Percentiles rank a stretch among this genome's conserved stretches.
Conservation (phyloP, 2,113 vertebrate genomes). For the Myotis yumanensis region DNA sequence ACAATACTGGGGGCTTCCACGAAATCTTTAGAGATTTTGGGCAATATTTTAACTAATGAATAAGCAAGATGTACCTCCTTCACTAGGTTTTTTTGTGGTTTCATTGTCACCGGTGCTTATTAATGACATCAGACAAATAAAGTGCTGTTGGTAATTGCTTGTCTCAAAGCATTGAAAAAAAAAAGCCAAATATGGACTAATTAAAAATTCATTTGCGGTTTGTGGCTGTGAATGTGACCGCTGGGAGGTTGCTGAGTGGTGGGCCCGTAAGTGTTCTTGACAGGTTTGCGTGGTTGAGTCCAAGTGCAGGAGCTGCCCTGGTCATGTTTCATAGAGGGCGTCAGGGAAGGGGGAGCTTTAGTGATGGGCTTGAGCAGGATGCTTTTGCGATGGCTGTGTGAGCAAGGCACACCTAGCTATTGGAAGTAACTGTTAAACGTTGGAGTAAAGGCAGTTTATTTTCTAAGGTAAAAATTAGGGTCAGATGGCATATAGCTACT, state of each 20-base stretch:
- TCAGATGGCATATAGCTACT: not conserved
- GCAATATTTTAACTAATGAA: constrained; percentile 52
- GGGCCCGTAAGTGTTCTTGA: constrained; percentile 19
- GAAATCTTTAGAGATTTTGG: constrained; percentile 27
- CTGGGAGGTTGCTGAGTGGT: constrained; percentile 57
- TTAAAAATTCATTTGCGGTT: constrained; percentile 83
- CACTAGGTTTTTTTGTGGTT: constrained; percentile 53
- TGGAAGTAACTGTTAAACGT: not conserved
- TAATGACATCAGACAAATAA: constrained; percentile 77
- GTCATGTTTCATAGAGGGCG: not conserved
- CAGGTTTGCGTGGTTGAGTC: constrained; percentile 47
- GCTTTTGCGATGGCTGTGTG: not conserved
- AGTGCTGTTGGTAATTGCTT: constrained; percentile 70
- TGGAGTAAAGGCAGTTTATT: not conserved
- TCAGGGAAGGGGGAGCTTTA: not conserved
- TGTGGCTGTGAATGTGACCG: constrained; percentile 64
- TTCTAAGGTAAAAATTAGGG: not conserved
- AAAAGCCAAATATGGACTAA: constrained; percentile 74
- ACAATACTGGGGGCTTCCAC: not conserved
- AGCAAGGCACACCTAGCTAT: not conserved
- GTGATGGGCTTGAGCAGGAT: too few species aligned
- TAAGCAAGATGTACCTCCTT: not conserved
- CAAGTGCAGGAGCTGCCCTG: constrained; percentile 46
- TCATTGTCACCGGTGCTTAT: constrained; percentile 66
- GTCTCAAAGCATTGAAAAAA: constrained; percentile 68